Percentiles rank a stretch among this genome's conserved stretches.
phyloP scores from a whole-genome alignment of 1,140 invertebrate genomes.

The Capitella teleta region DNA sequence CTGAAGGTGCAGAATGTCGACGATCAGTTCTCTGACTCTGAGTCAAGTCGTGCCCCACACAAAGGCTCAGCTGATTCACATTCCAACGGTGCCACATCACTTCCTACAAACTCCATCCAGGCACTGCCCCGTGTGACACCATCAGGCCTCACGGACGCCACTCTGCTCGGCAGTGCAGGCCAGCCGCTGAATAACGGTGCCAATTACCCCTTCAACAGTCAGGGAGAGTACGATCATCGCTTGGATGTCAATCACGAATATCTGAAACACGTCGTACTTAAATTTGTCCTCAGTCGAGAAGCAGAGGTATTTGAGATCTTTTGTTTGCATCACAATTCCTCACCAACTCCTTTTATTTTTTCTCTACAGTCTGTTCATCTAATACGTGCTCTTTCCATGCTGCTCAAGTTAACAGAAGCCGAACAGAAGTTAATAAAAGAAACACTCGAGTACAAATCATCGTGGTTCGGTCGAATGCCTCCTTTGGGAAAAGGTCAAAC shows the following conservation, averaged over 20 bases:
- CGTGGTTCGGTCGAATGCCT: too few relatives aligned
- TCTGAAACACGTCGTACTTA: slow-evolving; percentile 82
- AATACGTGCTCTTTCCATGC: too few relatives aligned
- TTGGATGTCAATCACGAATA: slow-evolving; percentile 71
- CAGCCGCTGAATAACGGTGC: not conserved
- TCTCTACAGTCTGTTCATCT: too few relatives aligned
- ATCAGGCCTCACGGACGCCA: not conserved
- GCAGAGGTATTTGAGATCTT: slow-evolving; percentile 58
- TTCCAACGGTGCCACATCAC: not conserved
- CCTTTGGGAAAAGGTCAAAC: too few relatives aligned
- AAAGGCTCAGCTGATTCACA: not conserved
- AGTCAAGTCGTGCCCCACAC: not conserved
- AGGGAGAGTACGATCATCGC: slow-evolving; percentile 3
- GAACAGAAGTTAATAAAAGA: too few relatives aligned
- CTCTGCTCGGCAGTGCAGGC: not conserved
- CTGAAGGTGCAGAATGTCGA: slow-evolving; percentile 49
- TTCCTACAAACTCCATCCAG: not conserved
- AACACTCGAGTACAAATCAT: too few relatives aligned
- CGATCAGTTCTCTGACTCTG: slow-evolving; percentile 28
- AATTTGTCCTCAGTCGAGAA: slow-evolving; percentile 77
- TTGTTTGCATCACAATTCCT: too few relatives aligned
- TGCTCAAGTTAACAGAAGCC: too few relatives aligned
- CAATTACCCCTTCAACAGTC: not conserved
- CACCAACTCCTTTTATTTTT: too few relatives aligned
- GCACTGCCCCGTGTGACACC: not conserved